phyloP scores from a whole-genome alignment of 2,888 invertebrate species.

The Sphaeridia pumilis region DNA sequence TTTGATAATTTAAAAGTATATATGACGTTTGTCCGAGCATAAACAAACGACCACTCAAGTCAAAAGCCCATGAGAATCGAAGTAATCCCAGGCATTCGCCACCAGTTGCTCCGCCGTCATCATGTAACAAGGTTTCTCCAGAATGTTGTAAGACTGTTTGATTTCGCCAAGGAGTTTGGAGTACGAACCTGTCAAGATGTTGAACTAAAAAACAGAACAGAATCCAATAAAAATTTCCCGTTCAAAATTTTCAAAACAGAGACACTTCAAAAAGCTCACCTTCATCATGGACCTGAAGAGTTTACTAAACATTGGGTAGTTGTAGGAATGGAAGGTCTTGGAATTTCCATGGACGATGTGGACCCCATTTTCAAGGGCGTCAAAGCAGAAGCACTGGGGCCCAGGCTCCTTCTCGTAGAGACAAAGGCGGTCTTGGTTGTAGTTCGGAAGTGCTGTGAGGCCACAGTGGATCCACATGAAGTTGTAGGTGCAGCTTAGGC shows the following conservation, averaged over 20 bases:
- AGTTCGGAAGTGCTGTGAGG: neutral
- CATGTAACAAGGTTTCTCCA: constrained; percentile 5
- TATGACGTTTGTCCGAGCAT: too few species aligned
- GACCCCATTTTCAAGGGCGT: neutral
- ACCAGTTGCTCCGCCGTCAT: constrained; percentile 7
- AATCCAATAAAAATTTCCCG: neutral
- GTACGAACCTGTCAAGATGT: constrained; percentile 2
- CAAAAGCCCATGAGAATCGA: neutral
- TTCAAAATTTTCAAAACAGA: neutral
- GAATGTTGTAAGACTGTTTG: neutral
- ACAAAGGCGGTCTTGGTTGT: constrained; percentile 8
- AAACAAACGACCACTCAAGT: too few species aligned
- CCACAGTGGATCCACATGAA: constrained; percentile 14
- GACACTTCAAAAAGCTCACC: constrained; percentile 1
- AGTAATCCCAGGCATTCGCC: constrained; percentile 4
- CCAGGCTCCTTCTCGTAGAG: constrained; percentile 2
- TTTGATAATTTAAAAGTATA: too few species aligned
- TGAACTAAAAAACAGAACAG: constrained; percentile 10
- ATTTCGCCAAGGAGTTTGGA: neutral
- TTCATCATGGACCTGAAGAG: constrained; percentile 1
- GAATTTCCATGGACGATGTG: constrained; percentile 12
- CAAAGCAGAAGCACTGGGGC: constrained; percentile 7
- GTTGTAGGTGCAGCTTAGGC: constrained; percentile 12
- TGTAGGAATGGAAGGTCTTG: constrained; percentile 5
- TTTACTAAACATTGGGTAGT: constrained; percentile 6